Base-by-base conservation (phyloP, 1,140 invertebrate species). In the Lanistes nyassanus region DNA sequence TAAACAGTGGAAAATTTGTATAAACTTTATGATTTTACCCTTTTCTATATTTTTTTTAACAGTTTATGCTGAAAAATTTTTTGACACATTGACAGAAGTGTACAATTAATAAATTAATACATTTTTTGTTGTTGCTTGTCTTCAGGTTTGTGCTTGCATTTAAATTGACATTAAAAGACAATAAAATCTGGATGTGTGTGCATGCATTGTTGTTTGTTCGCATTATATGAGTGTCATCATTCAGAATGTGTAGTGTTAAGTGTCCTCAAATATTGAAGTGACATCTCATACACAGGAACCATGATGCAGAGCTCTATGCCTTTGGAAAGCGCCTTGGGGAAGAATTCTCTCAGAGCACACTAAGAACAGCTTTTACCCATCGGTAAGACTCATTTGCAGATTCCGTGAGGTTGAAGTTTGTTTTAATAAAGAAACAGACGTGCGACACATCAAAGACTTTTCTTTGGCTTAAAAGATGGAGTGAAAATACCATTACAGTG, bases 271-370 rank as follows among this genome's bases (percentile, higher is more conserved):
- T 42, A 11, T 67, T 39, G n/a, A 26, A 42, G 51, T 11, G 16
- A 26, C 68, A 66, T 19, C 5, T 78, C 31, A 75, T 73, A 79
- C 79, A 69, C 75, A 91, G 91, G 96, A 98, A 98, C 87, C 94
- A 96, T 86, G 92, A 94, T 79, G 92, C 95, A 0, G 97, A 98
- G 90, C 75, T 98, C 26, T 97, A 91, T 91, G 94, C 96, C 6
- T 98, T 98, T 91, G 93, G 93, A 37, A 93, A 93, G 82, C 90
- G 97, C 58, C 88, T 98, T 19, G 92, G 93, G n/a, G 97, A 98
- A 91, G 91, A 94, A 13, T 95, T 98, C 84, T 90, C 95, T 76
- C 86, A 90, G 0, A 87, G 92, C 62, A 86, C 94, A 29, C 85
- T 98, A 36, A 90, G 93, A 73, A 91, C 91, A 85, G 95, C 95